phyloP scores from a whole-genome alignment of 2,888 invertebrate genomes.

The Athrips mouffetella region DNA sequence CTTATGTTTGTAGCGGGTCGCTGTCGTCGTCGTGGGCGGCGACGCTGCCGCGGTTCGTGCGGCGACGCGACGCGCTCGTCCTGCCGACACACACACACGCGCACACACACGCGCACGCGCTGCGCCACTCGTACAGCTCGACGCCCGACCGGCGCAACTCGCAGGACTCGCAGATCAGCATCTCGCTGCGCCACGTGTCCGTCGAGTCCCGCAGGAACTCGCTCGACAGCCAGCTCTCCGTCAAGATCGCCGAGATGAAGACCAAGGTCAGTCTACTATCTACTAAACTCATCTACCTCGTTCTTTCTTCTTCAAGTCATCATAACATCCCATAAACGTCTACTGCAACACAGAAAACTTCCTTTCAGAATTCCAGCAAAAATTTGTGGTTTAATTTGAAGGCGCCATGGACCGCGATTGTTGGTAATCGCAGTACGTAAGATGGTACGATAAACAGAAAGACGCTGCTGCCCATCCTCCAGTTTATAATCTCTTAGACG shows the following conservation, averaged over 20 bases:
- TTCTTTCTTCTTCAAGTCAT: too few species aligned
- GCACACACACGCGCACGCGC: too few species aligned
- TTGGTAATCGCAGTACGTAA: too few species aligned
- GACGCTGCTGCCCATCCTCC: too few species aligned
- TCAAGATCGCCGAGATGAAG: constrained; percentile 90
- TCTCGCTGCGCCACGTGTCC: constrained; percentile 88
- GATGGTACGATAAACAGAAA: too few species aligned
- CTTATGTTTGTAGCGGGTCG: constrained; percentile 79
- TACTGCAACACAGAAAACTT: too few species aligned
- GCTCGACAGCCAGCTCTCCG: constrained; percentile 90
- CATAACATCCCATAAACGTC: too few species aligned
- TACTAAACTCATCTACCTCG: too few species aligned
- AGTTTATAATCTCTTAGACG: too few species aligned
- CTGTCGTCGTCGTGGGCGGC: constrained; percentile 95
- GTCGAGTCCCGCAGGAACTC: constrained; percentile 93
- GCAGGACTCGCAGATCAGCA: constrained; percentile 83
- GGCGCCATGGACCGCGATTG: too few species aligned
- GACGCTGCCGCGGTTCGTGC: constrained; percentile 91
- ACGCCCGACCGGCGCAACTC: constrained; percentile 81
- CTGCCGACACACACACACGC: constrained; percentile 67
- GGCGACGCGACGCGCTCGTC: constrained; percentile 89
- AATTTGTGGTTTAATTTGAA: too few species aligned
- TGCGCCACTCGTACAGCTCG: constrained; percentile 70
- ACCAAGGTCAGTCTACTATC: constrained; percentile 72
- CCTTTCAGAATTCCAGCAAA: too few species aligned